phyloP scores from a whole-genome alignment of 2,113 vertebrate genomes.

The Ceyx melanurus region DNA sequence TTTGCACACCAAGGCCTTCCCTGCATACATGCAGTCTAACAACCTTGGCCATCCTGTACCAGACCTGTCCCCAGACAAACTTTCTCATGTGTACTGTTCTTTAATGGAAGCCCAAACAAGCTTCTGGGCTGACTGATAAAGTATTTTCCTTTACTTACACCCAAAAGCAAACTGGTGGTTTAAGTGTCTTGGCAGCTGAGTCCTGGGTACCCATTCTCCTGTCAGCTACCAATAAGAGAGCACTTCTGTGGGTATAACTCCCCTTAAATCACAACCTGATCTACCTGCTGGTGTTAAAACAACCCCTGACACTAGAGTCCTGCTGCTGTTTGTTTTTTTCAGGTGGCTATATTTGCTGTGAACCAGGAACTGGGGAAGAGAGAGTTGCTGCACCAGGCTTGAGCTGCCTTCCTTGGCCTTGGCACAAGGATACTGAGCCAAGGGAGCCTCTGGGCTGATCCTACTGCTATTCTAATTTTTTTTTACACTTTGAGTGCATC shows the following conservation, averaged over 20 bases:
- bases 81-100: background rate
- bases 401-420: background rate
- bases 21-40: background rate
- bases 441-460: background rate
- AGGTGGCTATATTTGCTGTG: background rate
- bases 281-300: background rate
- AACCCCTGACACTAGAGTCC: background rate
- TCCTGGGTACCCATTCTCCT: background rate
- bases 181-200: background rate
- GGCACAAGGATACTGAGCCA: background rate
- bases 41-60: background rate
- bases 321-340: background rate
- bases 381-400: background rate
- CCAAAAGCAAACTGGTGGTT: background rate
- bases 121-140: background rate
- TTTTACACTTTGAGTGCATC: background rate
- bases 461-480: background rate
- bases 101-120: background rate
- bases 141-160: background rate
- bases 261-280: background rate
- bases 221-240: background rate
- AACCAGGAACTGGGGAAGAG: background rate
- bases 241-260: background rate
- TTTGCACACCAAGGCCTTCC: background rate
- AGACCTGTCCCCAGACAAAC: background rate